Evolutionary conservation across 2,797 vertebrate species (phyloP).

Genomic region (Coregonus suidteri): DNA sequence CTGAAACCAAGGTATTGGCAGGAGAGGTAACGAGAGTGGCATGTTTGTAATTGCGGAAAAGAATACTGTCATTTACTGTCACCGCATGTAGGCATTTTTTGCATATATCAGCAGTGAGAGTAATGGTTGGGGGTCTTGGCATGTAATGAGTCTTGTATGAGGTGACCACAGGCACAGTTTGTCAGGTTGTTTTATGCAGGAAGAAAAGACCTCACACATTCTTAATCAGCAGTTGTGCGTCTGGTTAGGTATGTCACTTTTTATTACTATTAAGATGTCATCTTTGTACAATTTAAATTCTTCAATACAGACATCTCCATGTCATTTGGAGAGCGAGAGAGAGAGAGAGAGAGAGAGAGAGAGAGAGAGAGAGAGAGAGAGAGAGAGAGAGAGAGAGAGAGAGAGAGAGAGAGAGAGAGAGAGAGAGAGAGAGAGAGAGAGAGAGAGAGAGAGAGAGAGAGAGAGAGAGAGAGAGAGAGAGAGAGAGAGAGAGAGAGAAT

Average conservation of each 20-base stretch:
- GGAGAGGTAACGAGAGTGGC: constrained; percentile 23
- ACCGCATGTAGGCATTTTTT: constrained; percentile 32
- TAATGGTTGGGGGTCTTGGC: not conserved
- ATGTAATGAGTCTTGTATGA: not conserved
- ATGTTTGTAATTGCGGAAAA: not conserved
- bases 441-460: too few relatives aligned
- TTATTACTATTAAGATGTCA: too few relatives aligned
- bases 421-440: too few relatives aligned
- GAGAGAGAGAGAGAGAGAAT: too few relatives aligned
- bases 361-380: not conserved
- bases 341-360: not conserved
- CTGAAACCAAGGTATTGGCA: constrained; percentile 31
- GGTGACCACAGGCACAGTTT: not conserved
- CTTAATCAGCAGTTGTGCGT: not conserved
- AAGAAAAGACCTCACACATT: not conserved
- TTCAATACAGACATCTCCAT: too few relatives aligned
- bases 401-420: too few relatives aligned
- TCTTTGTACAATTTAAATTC: too few relatives aligned
- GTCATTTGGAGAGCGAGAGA: too few relatives aligned
- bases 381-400: too few relatives aligned
- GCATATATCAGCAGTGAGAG: constrained; percentile 25
- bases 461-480: too few relatives aligned
- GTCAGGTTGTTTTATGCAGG: not conserved
- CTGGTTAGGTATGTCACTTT: not conserved
- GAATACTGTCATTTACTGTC: constrained; percentile 15